Base-by-base conservation (phyloP, 2,113 vertebrate species). In the Cranoglanis bouderius region DNA sequence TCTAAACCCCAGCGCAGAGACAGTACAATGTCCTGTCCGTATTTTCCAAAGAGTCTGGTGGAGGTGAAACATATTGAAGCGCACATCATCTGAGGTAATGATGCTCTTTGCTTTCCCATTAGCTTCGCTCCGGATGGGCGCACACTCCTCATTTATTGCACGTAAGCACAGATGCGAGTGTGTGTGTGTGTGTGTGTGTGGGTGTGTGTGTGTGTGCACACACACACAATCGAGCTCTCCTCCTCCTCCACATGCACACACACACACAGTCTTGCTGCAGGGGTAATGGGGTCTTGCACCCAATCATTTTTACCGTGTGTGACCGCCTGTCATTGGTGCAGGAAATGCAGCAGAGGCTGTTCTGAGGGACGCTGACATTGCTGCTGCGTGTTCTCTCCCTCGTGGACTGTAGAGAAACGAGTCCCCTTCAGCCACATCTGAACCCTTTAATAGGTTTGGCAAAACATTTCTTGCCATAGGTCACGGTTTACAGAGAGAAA, bases 31-130 rank as follows among this genome's bases (percentile, higher is more conserved):
- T 90, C 91, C 92, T 32, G 78, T 86, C 88, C 91, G 24, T 91
- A 67, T 93, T 93, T 94, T 94, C 90, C 87, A 82, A 72, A 5
- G 38, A 4, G 80, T 84, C 85, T 14, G 88, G 90, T 59, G 86
- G 87, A 53, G 91, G 74, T 87, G 89, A 43, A 84, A 46, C 89
- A 90, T 80, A 89, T 89, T 89, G 83, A 43, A 82, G 74, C 57
- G 90, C 92, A 9, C 85, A 90, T 90, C 88, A 84, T 89, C 86
- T 86, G 93, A 92, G 93, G 92, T 95, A 95, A 96, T 95, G 93
- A 95, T 94, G 93, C 94, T 94, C 90, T 94, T 93, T 91, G 92
- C 91, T 94, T 94, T 94, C 92, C 94, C 94, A 95, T 96, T 95
- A 96, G 88, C 75, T 92, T 92, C 86, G 51, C 87, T 93, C 93